Evolutionary conservation across 2,113 vertebrate species (phyloP).

Genomic region (Monarcha castaneiventris): DNA sequence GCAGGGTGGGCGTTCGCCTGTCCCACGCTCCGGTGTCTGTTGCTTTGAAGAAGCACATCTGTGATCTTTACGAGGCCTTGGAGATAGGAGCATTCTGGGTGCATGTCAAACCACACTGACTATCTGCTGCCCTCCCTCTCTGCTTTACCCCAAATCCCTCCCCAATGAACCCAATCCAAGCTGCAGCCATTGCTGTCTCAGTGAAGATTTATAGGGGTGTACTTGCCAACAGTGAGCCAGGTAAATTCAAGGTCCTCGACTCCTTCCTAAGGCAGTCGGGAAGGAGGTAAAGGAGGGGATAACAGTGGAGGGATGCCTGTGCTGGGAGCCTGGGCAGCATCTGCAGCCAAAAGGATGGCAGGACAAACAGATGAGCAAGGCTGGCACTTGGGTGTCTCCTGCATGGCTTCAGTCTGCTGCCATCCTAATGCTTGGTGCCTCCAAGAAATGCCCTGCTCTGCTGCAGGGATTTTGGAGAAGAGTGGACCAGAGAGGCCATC

Average conservation of each 20-base stretch:
- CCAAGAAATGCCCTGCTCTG: background rate
- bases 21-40: background rate
- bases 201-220: background rate
- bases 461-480: background rate
- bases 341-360: background rate
- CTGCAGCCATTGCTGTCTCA: background rate
- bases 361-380: fast-evolving
- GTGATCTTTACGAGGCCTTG: constrained; percentile 42
- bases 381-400: background rate
- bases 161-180: background rate
- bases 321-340: background rate
- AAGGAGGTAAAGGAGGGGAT: background rate
- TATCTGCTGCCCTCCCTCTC: constrained; percentile 1
- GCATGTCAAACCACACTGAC: background rate
- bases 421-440: background rate
- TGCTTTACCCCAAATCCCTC: background rate
- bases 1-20: background rate
- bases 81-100: background rate
- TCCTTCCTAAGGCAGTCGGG: background rate
- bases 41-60: background rate
- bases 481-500: background rate
- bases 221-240: background rate
- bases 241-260: background rate
- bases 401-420: background rate
- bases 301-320: background rate